These are phyloP conservation scores for Asarcornis scutulata DNA, from an alignment of 2,113 vertebrate species.

Conservation along the genomic window DNA sequence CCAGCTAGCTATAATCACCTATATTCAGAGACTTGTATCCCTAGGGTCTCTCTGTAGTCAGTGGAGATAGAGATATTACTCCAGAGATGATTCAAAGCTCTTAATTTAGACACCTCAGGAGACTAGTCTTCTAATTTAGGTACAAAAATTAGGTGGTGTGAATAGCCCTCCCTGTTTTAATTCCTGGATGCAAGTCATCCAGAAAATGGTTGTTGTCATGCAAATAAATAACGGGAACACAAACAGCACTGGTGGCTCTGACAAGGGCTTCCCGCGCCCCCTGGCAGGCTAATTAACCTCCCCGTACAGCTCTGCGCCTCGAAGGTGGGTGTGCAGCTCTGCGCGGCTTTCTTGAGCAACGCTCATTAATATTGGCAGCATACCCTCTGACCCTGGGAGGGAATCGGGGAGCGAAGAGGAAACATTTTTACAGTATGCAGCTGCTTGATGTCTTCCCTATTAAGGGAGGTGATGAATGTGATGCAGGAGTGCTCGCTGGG, in stretches of 20 bases:
- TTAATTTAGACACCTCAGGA: neutral
- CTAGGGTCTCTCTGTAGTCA: neutral
- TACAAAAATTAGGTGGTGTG: neutral
- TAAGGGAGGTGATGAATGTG: fast-evolving
- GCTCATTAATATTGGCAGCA: neutral
- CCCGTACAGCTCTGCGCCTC: neutral
- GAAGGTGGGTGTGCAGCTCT: neutral
- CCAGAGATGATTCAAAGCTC: neutral
- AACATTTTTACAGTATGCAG: neutral
- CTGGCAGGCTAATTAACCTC: neutral
- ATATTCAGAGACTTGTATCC: neutral
- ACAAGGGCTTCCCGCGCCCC: neutral
- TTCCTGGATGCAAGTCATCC: neutral
- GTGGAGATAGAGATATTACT: neutral
- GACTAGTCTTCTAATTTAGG: neutral
- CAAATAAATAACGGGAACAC: neutral
- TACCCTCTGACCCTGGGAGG: neutral
- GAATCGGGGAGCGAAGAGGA: neutral
- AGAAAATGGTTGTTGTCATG: neutral
- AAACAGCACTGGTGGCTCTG: neutral
- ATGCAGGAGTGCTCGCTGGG: fast-evolving
- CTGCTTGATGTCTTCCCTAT: fast-evolving
- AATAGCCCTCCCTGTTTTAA: neutral
- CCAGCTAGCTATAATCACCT: neutral
- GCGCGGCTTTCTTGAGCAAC: fast-evolving